Evolutionary conservation across 2,797 vertebrate genomes (phyloP), one percentile per base, ranked within the genome.

Genomic region (Sparidentex hasta): DNA sequence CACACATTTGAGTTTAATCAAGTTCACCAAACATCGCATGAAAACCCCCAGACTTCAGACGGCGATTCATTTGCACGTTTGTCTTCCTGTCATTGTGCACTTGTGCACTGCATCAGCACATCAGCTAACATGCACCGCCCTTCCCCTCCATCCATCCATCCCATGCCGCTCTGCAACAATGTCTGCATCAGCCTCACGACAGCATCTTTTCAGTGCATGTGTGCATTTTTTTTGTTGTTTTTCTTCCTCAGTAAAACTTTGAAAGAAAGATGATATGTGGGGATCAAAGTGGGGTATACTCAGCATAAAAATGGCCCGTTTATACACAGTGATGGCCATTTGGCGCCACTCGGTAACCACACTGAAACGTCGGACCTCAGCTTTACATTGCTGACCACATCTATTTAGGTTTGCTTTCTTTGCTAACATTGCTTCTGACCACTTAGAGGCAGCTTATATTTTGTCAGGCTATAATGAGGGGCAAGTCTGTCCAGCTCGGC

Each of bases 351-450:
- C 65, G 3, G 52, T 74, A 85, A 94, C 93, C 93, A 51, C 92
- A 86, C 68, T 71, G 92, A 89, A 87, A 88, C 71, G 90, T 61
- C 47, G 77, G 90, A 89, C 93, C 89, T 93, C 95, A 76, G 91
- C 95, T 94, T 93, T 94, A 95, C 92, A 73, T 94, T 76, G 86
- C 81, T 90, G 93, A 86, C 92, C 92, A 81, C 93, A 86, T 93
- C 92, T 93, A 91, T 94, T 95, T 94, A 88, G 90, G 91, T 92
- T 91, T 92, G 91, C 92, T 91, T 90, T 91, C 85, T 93, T 88
- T 91, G 88, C 92, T 90, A 92, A 89, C 89, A 82, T 79, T 76
- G 89, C 85, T 75, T 76, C 87, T 89, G 89, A 93, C 93, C 92
- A 85, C 92, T 90, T 70, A 62, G 88, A 90, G 86, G 82, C 84